Evolutionary conservation across 2,797 vertebrate genomes (phyloP), one percentile per base, ranked within the genome.

Genomic region (Amblyraja radiata): DNA sequence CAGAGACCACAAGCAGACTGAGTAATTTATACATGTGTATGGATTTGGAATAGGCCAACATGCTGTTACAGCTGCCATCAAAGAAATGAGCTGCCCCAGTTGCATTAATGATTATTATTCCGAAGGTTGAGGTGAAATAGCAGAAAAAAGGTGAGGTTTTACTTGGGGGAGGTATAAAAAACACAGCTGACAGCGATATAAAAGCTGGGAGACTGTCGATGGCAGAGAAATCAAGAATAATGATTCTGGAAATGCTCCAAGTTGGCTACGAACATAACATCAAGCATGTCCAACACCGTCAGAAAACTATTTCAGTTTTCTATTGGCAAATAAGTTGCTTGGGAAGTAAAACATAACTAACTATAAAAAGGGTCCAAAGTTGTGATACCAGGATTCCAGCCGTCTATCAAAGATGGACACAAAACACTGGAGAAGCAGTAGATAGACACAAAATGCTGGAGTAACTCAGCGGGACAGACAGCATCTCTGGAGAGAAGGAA

Each of bases 181-280:
- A 36, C 16, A 21, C n/a, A 88, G n/a, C 18, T 88, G 61, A 21
- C 61, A 65, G 14, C 2, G 84, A 65, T 88, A 32, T 36, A 88
- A n/a, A 68, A 18, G 61, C 61, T 9, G 3, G n/a, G 16, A 32
- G 61, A 68, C 8, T 16, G 83, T 32, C 10, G 18, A 61, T 28
- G 63, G 7, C 28, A 86, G 83, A 0, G 65, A 88, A 88, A 88
- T 36, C 61, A 92, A 54, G 71, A 92, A 74, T 61, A 92, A 92
- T 92, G 23, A 10, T 54, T 92, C 73, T 54, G 90, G 90, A 28
- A 10, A 13, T 21, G 39, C 10, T 74, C 39, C 90, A 73, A 63
- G 23, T 11, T 73, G 23, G 90, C 25, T 74, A 1, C 6, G 71
- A 46, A 76, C 71, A 73, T 76, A 54, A 39, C 65, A 74, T 16